phyloP scores from a whole-genome alignment of 64 coral and sea anemone species.

The Pocillopora verrucosa region DNA sequence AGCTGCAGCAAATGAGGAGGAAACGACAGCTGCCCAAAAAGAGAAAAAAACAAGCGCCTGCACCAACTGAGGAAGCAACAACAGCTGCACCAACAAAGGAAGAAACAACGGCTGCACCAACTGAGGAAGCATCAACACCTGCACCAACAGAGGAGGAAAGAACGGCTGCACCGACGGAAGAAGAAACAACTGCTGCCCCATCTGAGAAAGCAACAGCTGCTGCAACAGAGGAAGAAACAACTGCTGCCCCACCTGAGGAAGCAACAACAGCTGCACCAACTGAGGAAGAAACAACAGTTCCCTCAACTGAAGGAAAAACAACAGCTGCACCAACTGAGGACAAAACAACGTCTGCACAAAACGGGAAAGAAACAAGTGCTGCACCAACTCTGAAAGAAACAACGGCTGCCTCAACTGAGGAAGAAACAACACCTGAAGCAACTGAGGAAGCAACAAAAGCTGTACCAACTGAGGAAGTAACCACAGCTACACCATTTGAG shows the following conservation, averaged over 20 bases:
- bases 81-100: neutral
- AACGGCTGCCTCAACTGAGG: neutral
- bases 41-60: too few relatives aligned
- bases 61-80: too few relatives aligned
- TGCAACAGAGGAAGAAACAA: neutral
- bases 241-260: neutral
- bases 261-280: neutral
- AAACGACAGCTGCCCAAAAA: too few relatives aligned
- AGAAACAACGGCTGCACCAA: neutral
- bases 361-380: neutral
- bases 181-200: neutral
- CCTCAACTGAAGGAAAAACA: neutral
- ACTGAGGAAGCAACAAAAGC: neutral
- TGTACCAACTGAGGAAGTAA: neutral
- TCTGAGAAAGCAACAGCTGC: too few relatives aligned
- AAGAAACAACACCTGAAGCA: too few relatives aligned
- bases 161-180: neutral
- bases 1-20: too few relatives aligned
- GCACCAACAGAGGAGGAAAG: neutral
- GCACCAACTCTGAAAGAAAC: neutral
- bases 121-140: neutral
- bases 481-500: neutral
- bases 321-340: neutral
- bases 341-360: neutral
- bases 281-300: neutral